Evolutionary conservation across 2,888 invertebrate species (phyloP), one percentile per base, ranked within the genome.

Genomic region (Byasa hedistus): DNA sequence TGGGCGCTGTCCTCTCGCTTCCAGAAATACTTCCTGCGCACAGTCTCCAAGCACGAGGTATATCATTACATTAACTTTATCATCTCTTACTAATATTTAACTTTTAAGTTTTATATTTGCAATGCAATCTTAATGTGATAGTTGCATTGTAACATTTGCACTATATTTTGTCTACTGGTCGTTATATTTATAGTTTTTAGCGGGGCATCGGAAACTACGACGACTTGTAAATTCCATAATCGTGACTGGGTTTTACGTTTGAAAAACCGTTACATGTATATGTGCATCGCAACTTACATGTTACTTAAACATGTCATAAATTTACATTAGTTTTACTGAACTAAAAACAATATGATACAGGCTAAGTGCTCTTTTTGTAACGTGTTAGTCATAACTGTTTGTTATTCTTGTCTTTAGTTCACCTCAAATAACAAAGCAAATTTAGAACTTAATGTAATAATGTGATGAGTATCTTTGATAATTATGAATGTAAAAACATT

Each of bases 1-100:
- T 97, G 96, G 95, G 88, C 93, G 5, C 85, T 97, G 48, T 93
- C 95, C 1, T 94, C 96, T 0, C 93, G 95, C 68, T 96, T 97
- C 91, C 97, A 97, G 76, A 95, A 95, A 74, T 96, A 94, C 92
- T 96, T 96, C 92, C 88, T 94, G 67, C 94, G 94, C 74, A 93
- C 94, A 51, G 92, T 95, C 19, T 94, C 94, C 77, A 86, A 93
- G 0, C 92, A 93, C 62, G 96, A 96, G 81, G 91, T 90, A 68
- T 22, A 52, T 12, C 17, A n/a, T 48, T 5, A n/a, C 2, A 56
- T 27, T 7, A 1, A 17, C 24, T 55, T 3, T 55, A 15, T 15
- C n/a, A 19, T 24, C 55, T 36, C 2, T 55, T 24, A 15, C 3
- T 24, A 55, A 55, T 15, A 19, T 1, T 55, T 55, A 21, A 23